Conservation (phyloP, 2,888 invertebrate genomes). For the Drosophila affinis region DNA sequence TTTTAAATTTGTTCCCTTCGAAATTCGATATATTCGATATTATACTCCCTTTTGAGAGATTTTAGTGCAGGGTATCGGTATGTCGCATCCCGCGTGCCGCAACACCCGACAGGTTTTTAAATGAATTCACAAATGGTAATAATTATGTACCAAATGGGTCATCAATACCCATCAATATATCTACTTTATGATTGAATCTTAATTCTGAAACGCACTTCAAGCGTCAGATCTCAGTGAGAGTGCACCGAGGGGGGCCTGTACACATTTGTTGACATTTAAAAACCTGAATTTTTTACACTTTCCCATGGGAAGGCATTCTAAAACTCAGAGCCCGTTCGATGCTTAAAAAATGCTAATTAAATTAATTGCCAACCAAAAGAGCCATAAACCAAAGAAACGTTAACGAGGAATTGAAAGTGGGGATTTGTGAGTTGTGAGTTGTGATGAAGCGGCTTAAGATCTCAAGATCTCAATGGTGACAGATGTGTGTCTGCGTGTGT, state of each 20-base stretch:
- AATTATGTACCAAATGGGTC: neutral
- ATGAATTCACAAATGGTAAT: neutral
- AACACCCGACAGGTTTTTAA: neutral
- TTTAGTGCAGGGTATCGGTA: neutral
- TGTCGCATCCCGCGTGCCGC: neutral
- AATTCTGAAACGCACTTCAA: neutral
- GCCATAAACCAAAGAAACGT: conserved; percentile 28
- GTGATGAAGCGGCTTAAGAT: neutral
- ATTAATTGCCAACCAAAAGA: conserved; percentile 10
- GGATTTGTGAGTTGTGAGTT: conserved; percentile 33
- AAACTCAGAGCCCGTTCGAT: conserved; percentile 7
- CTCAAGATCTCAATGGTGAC: conserved; percentile 1
- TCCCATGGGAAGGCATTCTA: neutral
- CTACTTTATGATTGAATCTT: neutral
- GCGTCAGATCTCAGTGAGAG: neutral
- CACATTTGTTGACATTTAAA: neutral
- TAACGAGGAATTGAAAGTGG: conserved; percentile 61
- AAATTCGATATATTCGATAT: too few species aligned
- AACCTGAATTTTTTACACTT: neutral
- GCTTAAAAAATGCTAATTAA: conserved; percentile 20
- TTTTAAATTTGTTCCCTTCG: too few species aligned
- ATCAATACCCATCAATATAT: neutral
- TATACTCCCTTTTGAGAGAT: too few species aligned
- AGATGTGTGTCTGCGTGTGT: conserved; percentile 13
- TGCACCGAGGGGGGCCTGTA: too few species aligned